phyloP scores from a whole-genome alignment of 2,797 vertebrate genomes.

The Dermochelys coriacea region DNA sequence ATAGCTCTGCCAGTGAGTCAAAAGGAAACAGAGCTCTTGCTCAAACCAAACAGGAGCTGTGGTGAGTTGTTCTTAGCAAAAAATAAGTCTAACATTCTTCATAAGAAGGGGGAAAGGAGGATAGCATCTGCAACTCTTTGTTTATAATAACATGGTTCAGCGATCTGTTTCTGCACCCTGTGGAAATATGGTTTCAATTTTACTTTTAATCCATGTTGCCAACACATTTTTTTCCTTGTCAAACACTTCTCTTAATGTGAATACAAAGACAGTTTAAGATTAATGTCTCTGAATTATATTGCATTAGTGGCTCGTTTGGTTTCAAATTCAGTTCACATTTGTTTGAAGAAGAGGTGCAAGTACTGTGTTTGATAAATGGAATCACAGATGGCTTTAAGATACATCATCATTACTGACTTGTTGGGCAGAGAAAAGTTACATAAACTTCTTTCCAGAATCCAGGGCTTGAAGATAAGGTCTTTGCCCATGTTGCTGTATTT shows the following conservation, averaged over 20 bases:
- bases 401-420: neutral
- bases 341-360: neutral
- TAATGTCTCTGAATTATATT: neutral
- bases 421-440: conserved; percentile 7
- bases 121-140: neutral
- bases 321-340: conserved; percentile 16
- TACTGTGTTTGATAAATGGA: neutral
- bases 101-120: neutral
- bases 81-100: neutral
- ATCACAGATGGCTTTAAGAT: neutral
- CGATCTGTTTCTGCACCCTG: neutral
- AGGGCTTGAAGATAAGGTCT: neutral
- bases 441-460: neutral
- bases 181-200: conserved; percentile 32
- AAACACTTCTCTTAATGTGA: conserved; percentile 22
- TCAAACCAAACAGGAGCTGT: neutral
- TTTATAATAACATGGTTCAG: neutral
- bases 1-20: neutral
- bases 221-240: conserved; percentile 17
- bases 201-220: neutral
- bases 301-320: neutral
- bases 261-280: conserved; percentile 28
- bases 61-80: neutral
- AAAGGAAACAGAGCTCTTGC: neutral
- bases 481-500: neutral